These are phyloP conservation scores for Burhinus bistriatus DNA, from an alignment of 2,113 vertebrate species.

Conservation along the genomic window DNA sequence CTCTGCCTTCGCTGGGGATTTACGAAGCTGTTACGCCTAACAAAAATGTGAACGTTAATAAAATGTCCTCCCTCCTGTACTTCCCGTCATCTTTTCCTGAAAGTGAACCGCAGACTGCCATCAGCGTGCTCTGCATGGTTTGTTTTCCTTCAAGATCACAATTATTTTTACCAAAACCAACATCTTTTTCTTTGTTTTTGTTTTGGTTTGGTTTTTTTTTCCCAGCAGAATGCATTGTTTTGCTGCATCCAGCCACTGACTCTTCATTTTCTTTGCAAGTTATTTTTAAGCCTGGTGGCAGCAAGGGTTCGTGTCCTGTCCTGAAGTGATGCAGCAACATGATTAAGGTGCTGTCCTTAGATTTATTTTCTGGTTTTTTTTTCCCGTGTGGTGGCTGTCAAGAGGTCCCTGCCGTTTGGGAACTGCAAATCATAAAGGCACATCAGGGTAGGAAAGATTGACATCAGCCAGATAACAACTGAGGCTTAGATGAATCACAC, in stretches of 20 bases:
- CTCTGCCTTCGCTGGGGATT: rapidly evolving
- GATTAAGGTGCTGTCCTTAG: background rate
- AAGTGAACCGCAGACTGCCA: background rate
- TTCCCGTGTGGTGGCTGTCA: background rate
- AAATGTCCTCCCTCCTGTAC: too few species aligned
- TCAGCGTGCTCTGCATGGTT: rapidly evolving
- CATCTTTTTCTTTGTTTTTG: rapidly evolving
- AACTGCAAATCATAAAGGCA: background rate
- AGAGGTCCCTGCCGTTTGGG: background rate
- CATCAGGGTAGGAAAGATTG: background rate
- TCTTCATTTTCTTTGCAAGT: background rate
- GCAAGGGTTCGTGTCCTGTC: rapidly evolving
- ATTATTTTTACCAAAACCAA: background rate
- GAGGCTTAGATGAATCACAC: background rate
- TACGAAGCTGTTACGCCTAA: rapidly evolving
- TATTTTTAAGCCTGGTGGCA: background rate
- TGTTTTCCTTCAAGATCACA: background rate
- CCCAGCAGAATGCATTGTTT: rapidly evolving
- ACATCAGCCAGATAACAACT: background rate
- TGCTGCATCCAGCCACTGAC: background rate
- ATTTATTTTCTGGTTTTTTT: rapidly evolving
- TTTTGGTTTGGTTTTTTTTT: background rate
- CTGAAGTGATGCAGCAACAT: rapidly evolving
- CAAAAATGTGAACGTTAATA: background rate
- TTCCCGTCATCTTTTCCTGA: background rate